Percentiles rank a stretch among this genome's conserved stretches.
These are phyloP conservation scores for Melipona bicolor DNA, from an alignment of 2,888 invertebrate genomes.

Conservation along the genomic window DNA sequence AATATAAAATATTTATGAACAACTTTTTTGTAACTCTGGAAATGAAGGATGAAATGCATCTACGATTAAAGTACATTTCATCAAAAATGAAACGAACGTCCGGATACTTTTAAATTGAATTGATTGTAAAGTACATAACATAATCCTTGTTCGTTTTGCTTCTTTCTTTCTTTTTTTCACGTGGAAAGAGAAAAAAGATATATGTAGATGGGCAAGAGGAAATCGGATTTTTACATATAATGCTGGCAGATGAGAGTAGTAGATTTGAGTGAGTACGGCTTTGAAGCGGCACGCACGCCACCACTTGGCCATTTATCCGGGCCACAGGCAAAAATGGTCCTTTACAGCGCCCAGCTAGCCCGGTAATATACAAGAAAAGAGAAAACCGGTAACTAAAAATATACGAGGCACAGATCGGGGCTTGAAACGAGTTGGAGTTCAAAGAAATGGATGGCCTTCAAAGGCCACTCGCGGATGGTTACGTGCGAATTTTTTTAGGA, in stretches of 20 bases:
- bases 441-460: constrained; percentile 56
- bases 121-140: background rate
- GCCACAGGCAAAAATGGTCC: constrained; percentile 54
- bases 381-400: constrained; percentile 58
- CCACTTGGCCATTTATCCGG: constrained; percentile 55
- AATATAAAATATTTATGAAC: background rate
- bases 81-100: no score
- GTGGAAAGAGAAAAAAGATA: background rate
- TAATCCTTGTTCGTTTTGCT: background rate
- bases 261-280: constrained; percentile 56
- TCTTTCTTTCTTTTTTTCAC: no score
- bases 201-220: constrained; percentile 3
- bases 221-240: constrained; percentile 53
- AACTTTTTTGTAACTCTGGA: no score
- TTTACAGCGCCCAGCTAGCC: constrained; percentile 25
- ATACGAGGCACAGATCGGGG: constrained; percentile 35
- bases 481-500: constrained; percentile 26
- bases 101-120: no score
- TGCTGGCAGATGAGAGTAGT: constrained; percentile 38
- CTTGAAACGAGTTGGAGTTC: constrained; percentile 48
- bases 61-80: no score
- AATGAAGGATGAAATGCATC: no score
- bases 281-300: constrained; percentile 43
- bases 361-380: constrained; percentile 42
- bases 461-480: constrained; percentile 48